Conservation (phyloP, 2,797 vertebrate species). For the Poeciliopsis infans region DNA sequence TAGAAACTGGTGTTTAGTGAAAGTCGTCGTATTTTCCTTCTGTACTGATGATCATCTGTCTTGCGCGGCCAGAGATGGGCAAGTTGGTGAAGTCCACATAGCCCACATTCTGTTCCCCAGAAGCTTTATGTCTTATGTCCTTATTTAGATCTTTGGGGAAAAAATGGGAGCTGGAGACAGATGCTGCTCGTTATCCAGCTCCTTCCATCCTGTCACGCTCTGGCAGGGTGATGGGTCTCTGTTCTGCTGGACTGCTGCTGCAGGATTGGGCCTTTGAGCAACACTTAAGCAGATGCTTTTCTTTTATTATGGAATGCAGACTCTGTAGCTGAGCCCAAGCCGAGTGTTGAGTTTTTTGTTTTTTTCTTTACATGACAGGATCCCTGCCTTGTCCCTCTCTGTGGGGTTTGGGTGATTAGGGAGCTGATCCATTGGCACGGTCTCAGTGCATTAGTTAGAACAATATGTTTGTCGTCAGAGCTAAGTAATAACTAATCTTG, state of each 20-base stretch:
- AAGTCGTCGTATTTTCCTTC: not conserved
- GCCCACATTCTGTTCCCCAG: not conserved
- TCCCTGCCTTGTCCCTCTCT: slow-evolving; percentile 64
- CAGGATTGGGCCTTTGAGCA: slow-evolving; percentile 62
- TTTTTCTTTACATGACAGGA: slow-evolving; percentile 60
- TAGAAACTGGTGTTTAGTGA: not conserved
- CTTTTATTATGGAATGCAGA: slow-evolving; percentile 72
- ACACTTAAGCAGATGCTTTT: slow-evolving; percentile 66
- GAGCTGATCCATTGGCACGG: slow-evolving; percentile 60
- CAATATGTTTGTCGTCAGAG: slow-evolving; percentile 75
- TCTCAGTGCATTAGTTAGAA: slow-evolving; percentile 65
- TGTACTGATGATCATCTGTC: not conserved
- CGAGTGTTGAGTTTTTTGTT: slow-evolving; percentile 59
- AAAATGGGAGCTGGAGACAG: slow-evolving; percentile 30
- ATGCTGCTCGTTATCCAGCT: slow-evolving; percentile 37
- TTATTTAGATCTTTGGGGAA: not conserved
- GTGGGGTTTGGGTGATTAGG: slow-evolving; percentile 72
- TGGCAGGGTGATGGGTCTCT: slow-evolving; percentile 36
- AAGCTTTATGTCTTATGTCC: not conserved
- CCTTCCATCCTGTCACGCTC: slow-evolving; percentile 14
- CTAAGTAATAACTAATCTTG: slow-evolving; percentile 72
- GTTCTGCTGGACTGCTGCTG: slow-evolving; percentile 57
- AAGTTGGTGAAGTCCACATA: not conserved
- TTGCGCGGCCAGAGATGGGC: not conserved
- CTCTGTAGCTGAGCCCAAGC: slow-evolving; percentile 51